A percentile compares a stretch with the other conserved stretches of the same genome.
These are phyloP conservation scores for Lasioglossum lativentre DNA, from an alignment of 2,888 invertebrate species.

Conservation along the genomic window DNA sequence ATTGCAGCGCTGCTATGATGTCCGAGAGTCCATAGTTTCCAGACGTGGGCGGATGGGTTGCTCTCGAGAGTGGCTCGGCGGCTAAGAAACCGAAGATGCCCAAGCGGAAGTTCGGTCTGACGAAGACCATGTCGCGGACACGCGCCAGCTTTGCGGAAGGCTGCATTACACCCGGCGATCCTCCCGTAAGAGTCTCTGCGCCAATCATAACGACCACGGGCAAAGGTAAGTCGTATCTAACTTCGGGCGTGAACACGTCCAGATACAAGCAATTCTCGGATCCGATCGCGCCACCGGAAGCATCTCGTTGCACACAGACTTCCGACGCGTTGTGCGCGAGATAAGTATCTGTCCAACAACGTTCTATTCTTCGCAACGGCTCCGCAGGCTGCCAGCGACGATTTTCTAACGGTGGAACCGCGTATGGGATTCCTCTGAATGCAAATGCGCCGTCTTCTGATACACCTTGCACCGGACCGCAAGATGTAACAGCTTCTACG, in stretches of 20 bases:
- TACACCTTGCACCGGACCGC: constrained; percentile 92
- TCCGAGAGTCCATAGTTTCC: constrained; percentile 95
- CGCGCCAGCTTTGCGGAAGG: constrained; percentile 92
- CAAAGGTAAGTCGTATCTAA: constrained; percentile 91
- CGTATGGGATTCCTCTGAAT: constrained; percentile 94
- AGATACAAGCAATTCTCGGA: constrained; percentile 93
- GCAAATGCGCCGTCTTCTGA: constrained; percentile 92
- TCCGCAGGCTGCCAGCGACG: constrained; percentile 90
- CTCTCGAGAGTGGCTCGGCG: constrained; percentile 88
- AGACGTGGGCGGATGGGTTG: constrained; percentile 90
- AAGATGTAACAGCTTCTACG: constrained; percentile 90
- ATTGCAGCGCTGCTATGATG: constrained; percentile 90
- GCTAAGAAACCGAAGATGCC: constrained; percentile 91
- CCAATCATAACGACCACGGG: constrained; percentile 94
- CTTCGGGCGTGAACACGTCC: constrained; percentile 93
- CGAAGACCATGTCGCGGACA: constrained; percentile 93
- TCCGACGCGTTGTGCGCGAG: constrained; percentile 89
- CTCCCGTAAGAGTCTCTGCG: constrained; percentile 91
- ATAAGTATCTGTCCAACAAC: constrained; percentile 93
- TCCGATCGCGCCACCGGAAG: constrained; percentile 89
- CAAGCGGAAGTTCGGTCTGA: constrained; percentile 93
- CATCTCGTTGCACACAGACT: constrained; percentile 90
- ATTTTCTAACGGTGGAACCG: constrained; percentile 89
- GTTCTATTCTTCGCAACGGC: constrained; percentile 88
- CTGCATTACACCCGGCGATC: constrained; percentile 89